Evolutionary conservation across 2,888 invertebrate genomes (phyloP).

Genomic region (Ommatoiulus sabulosus): DNA sequence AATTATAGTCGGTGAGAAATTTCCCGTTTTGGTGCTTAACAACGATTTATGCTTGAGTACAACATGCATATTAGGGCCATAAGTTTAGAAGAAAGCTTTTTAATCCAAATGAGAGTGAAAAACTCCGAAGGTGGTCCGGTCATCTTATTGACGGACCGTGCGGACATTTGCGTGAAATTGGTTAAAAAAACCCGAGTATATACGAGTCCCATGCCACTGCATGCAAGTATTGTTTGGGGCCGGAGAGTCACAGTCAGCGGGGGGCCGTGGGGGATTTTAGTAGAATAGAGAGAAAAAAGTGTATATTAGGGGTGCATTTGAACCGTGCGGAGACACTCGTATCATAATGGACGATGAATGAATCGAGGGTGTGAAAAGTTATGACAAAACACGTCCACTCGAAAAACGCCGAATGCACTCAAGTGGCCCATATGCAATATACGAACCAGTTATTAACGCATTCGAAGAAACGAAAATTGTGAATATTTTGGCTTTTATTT

Average conservation of each 20-base stretch:
- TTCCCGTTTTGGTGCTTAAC: neutral
- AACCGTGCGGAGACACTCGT: constrained; percentile 30
- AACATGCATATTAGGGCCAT: neutral
- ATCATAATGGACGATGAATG: constrained; percentile 37
- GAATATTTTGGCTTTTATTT: neutral
- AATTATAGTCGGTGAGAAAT: constrained; percentile 32
- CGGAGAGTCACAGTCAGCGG: neutral
- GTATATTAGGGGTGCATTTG: neutral
- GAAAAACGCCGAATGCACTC: constrained; percentile 2
- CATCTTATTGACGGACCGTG: constrained; percentile 24
- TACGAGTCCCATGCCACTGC: neutral
- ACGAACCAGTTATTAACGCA: neutral
- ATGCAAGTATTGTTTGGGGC: neutral
- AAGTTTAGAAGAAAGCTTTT: neutral
- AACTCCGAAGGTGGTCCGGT: constrained; percentile 45
- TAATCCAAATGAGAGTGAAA: neutral
- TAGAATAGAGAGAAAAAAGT: neutral
- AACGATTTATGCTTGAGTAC: neutral
- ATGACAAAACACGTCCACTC: constrained; percentile 45
- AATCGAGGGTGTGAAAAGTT: constrained; percentile 48
- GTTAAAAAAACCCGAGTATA: constrained; percentile 7
- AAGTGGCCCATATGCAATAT: constrained; percentile 29
- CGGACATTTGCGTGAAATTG: constrained; percentile 4
- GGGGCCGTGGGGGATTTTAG: neutral
- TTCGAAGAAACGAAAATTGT: constrained; percentile 25